Evolutionary conservation across 2,797 vertebrate genomes (phyloP).

Genomic region (Anabas testudineus): DNA sequence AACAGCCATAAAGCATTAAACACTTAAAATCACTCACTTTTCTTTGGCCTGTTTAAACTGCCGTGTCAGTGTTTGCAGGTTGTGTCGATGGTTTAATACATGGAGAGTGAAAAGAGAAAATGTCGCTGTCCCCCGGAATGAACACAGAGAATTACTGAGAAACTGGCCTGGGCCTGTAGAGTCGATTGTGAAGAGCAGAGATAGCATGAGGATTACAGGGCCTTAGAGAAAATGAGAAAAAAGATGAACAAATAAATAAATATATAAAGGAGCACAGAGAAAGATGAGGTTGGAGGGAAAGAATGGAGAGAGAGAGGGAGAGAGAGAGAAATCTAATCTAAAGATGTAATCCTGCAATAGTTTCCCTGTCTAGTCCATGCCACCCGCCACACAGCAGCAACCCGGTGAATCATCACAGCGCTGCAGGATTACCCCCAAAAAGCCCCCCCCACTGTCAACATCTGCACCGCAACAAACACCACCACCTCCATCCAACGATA

Average conservation of each 20-base stretch:
- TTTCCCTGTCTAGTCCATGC: slow-evolving; percentile 66
- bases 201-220: slow-evolving; percentile 76
- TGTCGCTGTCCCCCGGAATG: background rate
- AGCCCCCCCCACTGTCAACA: slow-evolving; percentile 7
- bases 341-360: slow-evolving; percentile 88
- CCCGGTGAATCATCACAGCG: slow-evolving; percentile 43
- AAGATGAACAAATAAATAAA: slow-evolving; percentile 65
- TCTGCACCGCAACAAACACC: slow-evolving; percentile 13
- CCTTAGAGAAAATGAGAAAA: slow-evolving; percentile 68
- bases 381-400: slow-evolving; percentile 16
- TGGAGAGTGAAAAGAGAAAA: background rate
- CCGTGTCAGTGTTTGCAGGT: no score
- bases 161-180: background rate
- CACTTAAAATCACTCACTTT: background rate
- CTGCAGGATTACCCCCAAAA: slow-evolving; percentile 49
- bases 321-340: slow-evolving; percentile 69
- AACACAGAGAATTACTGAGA: background rate
- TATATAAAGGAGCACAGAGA: slow-evolving; percentile 57
- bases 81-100: background rate
- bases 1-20: background rate
- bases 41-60: no score
- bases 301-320: slow-evolving; percentile 54
- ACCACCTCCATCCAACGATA: background rate
- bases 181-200: slow-evolving; percentile 60
- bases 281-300: slow-evolving; percentile 56